Conservation (phyloP, 2,113 vertebrate species). For the Anguilla japonica region DNA sequence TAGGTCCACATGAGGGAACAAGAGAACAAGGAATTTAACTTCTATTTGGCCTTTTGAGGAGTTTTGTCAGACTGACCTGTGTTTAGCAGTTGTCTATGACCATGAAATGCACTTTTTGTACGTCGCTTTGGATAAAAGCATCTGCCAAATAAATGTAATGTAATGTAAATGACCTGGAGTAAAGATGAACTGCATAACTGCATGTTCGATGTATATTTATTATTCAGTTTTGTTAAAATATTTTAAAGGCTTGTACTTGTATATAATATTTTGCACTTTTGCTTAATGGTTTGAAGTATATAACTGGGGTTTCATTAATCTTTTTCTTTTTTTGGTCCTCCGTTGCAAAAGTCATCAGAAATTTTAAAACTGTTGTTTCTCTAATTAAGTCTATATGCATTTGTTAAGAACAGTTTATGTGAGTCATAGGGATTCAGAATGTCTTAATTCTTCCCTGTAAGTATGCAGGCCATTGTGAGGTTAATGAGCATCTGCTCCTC, state of each 20-base stretch:
- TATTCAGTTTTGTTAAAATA: too few species aligned
- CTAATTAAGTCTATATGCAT: neutral
- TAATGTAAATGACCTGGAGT: neutral
- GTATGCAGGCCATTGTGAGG: neutral
- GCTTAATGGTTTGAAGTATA: too few species aligned
- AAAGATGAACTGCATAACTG: too few species aligned
- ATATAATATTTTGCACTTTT: too few species aligned
- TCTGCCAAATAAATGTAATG: too few species aligned
- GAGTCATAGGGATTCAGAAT: neutral
- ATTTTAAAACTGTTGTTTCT: neutral
- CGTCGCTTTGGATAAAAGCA: too few species aligned
- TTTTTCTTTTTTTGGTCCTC: neutral
- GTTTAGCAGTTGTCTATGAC: too few species aligned
- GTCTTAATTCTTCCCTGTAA: neutral
- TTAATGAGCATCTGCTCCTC: neutral
- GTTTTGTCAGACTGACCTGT: neutral
- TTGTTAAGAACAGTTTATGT: neutral
- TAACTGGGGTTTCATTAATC: too few species aligned
- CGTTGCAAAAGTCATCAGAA: neutral
- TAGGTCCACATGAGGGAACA: neutral
- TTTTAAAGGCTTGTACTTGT: too few species aligned
- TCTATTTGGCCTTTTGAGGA: neutral
- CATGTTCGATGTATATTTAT: neutral
- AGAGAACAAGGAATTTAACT: neutral
- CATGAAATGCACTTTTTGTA: too few species aligned